phyloP scores from a whole-genome alignment of 2,113 vertebrate genomes.

The Sphaerodactylus townsendi region DNA sequence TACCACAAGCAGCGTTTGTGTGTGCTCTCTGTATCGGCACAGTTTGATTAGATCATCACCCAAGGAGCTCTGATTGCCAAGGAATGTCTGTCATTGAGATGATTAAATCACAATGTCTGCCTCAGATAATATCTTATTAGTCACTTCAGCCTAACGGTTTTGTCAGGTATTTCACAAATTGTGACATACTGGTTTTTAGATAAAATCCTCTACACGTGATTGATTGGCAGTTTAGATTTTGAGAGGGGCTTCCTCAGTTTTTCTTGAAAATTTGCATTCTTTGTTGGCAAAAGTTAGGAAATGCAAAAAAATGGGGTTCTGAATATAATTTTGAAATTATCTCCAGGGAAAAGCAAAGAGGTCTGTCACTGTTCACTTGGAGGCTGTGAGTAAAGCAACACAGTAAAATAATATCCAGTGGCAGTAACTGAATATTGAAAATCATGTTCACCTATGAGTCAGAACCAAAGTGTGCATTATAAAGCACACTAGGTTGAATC shows the following conservation, averaged over 20 bases:
- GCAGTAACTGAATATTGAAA: too few relatives aligned
- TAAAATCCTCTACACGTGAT: constrained; percentile 25
- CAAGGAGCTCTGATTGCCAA: constrained; percentile 58
- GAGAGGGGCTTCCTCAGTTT: background rate
- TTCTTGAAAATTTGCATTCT: background rate
- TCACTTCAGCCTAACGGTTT: constrained; percentile 46
- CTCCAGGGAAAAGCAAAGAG: too few relatives aligned
- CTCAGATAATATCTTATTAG: constrained; percentile 64
- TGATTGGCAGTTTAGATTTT: constrained; percentile 37
- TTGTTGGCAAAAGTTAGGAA: constrained; percentile 13
- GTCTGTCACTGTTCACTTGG: too few relatives aligned
- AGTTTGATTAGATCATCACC: constrained; percentile 69
- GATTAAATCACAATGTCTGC: constrained; percentile 62
- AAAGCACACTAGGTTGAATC: too few relatives aligned
- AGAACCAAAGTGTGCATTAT: too few relatives aligned
- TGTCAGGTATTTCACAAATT: constrained; percentile 51
- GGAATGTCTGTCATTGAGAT: constrained; percentile 61
- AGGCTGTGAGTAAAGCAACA: too few relatives aligned
- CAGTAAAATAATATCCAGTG: too few relatives aligned
- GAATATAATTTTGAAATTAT: too few relatives aligned
- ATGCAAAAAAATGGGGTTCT: too few relatives aligned
- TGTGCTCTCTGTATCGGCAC: constrained; percentile 39
- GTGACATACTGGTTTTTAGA: constrained; percentile 37
- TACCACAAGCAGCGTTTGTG: constrained; percentile 39
- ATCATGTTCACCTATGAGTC: too few relatives aligned